A percentile compares a stretch with the other conserved stretches of the same genome.
Evolutionary conservation across 2,888 invertebrate genomes (phyloP).

Genomic region (Lithophane semibrunnea): DNA sequence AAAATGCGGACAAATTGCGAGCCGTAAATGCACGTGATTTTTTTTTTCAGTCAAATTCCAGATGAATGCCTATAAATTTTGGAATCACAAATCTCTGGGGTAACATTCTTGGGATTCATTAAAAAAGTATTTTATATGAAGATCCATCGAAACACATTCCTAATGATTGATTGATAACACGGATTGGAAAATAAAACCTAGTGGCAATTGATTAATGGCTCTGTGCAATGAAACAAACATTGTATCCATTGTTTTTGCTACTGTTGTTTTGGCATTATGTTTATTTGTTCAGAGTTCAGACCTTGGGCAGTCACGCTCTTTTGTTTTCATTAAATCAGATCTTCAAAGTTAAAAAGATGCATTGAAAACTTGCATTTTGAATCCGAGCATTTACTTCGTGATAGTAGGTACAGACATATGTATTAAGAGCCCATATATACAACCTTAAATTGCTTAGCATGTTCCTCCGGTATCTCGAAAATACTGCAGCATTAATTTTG

Average conservation of each 20-base stretch:
- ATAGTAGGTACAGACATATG: not conserved
- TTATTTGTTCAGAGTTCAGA: constrained; percentile 7
- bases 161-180: constrained; percentile 36
- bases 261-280: constrained; percentile 40
- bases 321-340: not conserved
- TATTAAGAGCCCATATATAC: no score
- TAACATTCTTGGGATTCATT: not conserved
- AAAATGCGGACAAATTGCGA: not conserved
- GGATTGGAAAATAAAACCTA: constrained; percentile 43
- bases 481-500: no score
- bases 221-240: constrained; percentile 35
- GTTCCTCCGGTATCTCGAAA: no score
- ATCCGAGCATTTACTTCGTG: constrained; percentile 1
- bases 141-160: not conserved
- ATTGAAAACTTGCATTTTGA: not conserved
- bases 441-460: no score
- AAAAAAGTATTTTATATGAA: not conserved
- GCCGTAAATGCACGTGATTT: not conserved
- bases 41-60: not conserved
- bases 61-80: not conserved
- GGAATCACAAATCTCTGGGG: not conserved
- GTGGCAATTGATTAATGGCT: constrained; percentile 45
- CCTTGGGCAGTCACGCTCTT: constrained; percentile 42
- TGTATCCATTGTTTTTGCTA: constrained; percentile 57
- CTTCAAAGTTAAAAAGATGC: not conserved